Evolutionary conservation across 2,888 invertebrate species (phyloP).

Genomic region (Agapostemon virescens): DNA sequence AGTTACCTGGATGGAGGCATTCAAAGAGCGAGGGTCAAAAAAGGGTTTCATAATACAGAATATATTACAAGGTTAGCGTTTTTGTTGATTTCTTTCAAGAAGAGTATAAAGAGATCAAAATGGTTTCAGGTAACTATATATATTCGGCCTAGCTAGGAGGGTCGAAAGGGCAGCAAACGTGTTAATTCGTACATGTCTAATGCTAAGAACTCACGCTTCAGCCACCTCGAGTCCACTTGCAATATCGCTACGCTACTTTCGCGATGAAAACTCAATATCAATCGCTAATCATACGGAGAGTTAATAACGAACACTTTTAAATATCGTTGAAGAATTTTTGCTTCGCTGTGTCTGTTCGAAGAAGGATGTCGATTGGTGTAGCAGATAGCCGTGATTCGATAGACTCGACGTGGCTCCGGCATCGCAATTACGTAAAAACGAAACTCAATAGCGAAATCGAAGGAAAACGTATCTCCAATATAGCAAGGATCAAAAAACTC

Average conservation of each 20-base stretch:
- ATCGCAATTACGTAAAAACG: constrained; percentile 66
- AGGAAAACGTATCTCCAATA: constrained; percentile 64
- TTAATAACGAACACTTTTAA: neutral
- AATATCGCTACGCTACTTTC: neutral
- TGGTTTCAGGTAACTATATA: constrained; percentile 68
- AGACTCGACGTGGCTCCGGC: constrained; percentile 64
- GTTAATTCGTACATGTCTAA: constrained; percentile 75
- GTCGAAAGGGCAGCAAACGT: constrained; percentile 74
- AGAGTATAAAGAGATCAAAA: constrained; percentile 68
- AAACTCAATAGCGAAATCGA: constrained; percentile 66
- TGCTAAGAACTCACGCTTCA: constrained; percentile 69
- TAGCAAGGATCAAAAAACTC: constrained; percentile 70
- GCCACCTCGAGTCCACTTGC: constrained; percentile 63
- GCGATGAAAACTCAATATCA: neutral
- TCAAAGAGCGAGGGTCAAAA: constrained; percentile 75
- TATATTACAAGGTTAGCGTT: constrained; percentile 72
- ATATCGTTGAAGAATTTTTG: neutral
- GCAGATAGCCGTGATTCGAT: neutral
- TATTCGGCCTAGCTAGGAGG: constrained; percentile 74
- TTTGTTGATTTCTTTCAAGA: constrained; percentile 61
- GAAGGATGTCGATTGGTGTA: neutral
- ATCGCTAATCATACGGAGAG: neutral
- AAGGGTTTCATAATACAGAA: constrained; percentile 73
- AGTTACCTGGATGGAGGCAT: constrained; percentile 76
- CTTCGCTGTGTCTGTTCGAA: neutral